Conservation (phyloP, 2,797 vertebrate species). For the Melanotaenia parkinsoni region DNA sequence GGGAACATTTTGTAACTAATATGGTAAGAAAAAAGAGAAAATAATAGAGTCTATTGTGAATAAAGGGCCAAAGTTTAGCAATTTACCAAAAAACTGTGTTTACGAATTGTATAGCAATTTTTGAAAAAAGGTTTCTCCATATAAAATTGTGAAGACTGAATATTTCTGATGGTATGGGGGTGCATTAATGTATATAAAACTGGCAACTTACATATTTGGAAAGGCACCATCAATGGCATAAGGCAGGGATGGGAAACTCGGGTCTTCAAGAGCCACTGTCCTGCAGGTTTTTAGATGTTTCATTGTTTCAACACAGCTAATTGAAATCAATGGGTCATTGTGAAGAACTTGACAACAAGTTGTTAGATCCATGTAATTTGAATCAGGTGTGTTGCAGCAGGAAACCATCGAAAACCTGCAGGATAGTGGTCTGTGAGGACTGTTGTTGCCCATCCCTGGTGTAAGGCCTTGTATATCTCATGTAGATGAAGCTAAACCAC, state of each 20-base stretch:
- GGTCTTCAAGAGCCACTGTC: background rate
- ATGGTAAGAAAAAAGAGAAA: background rate
- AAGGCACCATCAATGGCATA: no score
- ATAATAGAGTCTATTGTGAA: background rate
- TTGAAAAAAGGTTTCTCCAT: background rate
- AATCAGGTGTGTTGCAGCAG: background rate
- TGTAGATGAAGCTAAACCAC: background rate
- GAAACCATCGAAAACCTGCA: background rate
- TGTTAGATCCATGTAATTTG: background rate
- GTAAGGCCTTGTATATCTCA: background rate
- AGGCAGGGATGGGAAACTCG: background rate
- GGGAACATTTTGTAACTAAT: no score
- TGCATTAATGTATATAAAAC: no score
- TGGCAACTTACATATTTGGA: no score
- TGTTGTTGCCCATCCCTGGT: background rate
- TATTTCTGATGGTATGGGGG: background rate
- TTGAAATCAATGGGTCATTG: background rate
- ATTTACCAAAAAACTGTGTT: background rate
- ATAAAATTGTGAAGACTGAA: background rate
- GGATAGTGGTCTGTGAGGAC: background rate
- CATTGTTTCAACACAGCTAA: background rate
- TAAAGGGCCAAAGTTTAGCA: no score
- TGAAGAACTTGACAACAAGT: background rate
- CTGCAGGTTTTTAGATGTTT: background rate
- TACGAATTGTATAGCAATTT: background rate